Evolutionary conservation across 2,888 invertebrate species (phyloP).

Genomic region (Lepetodrilus schrolli): DNA sequence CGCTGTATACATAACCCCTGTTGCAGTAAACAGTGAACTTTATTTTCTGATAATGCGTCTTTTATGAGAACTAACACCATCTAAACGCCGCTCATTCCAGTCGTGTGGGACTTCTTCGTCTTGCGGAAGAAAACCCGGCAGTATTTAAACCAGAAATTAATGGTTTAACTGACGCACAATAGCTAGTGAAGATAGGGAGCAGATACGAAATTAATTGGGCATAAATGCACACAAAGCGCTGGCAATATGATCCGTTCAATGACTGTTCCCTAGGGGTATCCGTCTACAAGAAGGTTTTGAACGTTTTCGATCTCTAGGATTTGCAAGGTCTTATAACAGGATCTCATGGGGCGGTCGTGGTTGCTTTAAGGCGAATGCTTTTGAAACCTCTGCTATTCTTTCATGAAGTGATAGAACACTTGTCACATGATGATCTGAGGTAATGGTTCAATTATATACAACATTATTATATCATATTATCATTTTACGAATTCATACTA

Average conservation of each 20-base stretch:
- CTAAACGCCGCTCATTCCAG: not conserved
- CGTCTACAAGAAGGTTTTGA: too few species aligned
- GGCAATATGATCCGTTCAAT: not conserved
- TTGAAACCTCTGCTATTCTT: too few species aligned
- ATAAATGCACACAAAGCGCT: slow-evolving; percentile 17
- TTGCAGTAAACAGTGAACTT: not conserved
- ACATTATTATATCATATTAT: too few species aligned
- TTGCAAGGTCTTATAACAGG: not conserved
- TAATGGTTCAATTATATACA: too few species aligned
- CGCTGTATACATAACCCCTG: slow-evolving; percentile 12
- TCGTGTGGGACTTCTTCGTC: not conserved
- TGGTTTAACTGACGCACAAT: slow-evolving; percentile 17
- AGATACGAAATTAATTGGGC: slow-evolving; percentile 23
- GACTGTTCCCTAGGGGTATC: slow-evolving; percentile 17
- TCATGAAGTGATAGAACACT: too few species aligned
- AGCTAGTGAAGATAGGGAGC: slow-evolving; percentile 11
- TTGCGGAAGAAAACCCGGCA: not conserved
- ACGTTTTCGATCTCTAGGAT: not conserved
- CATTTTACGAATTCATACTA: too few species aligned
- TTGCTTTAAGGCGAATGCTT: too few species aligned
- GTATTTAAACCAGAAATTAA: slow-evolving; percentile 16
- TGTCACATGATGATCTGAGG: too few species aligned
- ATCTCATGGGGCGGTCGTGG: too few species aligned
- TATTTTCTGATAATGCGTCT: not conserved
- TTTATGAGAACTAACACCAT: not conserved